Evolutionary conservation across 2,113 vertebrate genomes (phyloP).

Genomic region (Daphoenositta chrysoptera): DNA sequence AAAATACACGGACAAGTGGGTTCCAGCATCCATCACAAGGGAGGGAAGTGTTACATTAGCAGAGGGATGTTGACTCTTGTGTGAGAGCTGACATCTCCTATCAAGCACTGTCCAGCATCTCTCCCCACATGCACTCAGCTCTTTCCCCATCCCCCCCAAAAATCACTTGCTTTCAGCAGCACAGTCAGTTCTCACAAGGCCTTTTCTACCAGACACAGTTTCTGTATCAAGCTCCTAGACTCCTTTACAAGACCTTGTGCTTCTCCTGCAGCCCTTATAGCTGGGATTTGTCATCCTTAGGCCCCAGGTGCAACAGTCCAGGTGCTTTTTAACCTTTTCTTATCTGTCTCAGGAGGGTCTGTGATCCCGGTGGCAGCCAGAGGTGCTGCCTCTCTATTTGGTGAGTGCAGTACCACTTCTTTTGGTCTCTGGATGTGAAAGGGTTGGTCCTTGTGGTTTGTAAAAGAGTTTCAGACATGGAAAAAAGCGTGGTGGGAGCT

Average conservation of each 20-base stretch:
- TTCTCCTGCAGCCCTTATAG: neutral
- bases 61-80: neutral
- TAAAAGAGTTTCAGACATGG: neutral
- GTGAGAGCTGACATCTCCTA: neutral
- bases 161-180: neutral
- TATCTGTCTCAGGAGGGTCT: accelerated
- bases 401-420: neutral
- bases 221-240: neutral
- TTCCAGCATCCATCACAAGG: neutral
- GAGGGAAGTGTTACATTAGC: neutral
- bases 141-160: neutral
- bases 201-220: neutral
- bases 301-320: neutral
- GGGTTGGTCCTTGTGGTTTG: neutral
- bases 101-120: neutral
- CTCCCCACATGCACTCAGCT: neutral
- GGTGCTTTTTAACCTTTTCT: neutral
- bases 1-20: neutral
- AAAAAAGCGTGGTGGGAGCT: neutral
- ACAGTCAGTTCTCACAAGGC: neutral
- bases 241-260: neutral
- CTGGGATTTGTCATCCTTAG: neutral
- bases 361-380: neutral
- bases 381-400: neutral
- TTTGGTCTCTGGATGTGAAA: neutral